Evolutionary conservation across 2,113 vertebrate species (phyloP).

Genomic region (Laticauda laticaudata): DNA sequence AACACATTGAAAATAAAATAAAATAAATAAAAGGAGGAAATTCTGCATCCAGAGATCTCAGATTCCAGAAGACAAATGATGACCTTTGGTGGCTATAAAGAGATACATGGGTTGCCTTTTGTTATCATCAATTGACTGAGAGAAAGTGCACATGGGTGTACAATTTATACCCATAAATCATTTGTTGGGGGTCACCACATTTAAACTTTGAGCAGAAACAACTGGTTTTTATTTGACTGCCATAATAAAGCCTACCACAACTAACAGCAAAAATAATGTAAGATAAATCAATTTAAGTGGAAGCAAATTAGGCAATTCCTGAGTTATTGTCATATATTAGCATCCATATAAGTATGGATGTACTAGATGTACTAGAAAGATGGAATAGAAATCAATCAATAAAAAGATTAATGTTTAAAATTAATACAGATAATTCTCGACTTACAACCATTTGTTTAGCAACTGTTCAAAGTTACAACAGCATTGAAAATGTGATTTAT

Average conservation of each 20-base stretch:
- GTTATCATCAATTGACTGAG: neutral
- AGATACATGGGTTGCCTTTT: conserved; percentile 37
- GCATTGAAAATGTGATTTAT: no score
- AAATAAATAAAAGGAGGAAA: conserved; percentile 59
- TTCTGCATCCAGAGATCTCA: conserved; percentile 62
- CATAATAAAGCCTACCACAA: neutral
- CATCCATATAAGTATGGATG: neutral
- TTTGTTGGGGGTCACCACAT: neutral
- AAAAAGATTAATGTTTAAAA: neutral
- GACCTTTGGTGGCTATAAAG: conserved; percentile 60
- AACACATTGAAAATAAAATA: conserved; percentile 53
- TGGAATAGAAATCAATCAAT: neutral
- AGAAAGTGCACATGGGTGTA: neutral
- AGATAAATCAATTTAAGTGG: neutral
- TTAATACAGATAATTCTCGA: neutral
- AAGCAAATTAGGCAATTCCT: neutral
- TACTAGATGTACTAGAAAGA: neutral
- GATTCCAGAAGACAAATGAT: conserved; percentile 57
- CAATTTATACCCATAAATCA: neutral
- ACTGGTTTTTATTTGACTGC: neutral
- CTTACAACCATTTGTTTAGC: no score
- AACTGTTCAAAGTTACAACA: no score
- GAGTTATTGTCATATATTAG: neutral
- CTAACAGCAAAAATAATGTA: neutral
- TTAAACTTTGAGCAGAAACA: neutral